Evolutionary conservation across 1,140 invertebrate species (phyloP).

Genomic region (Temnothorax curvispinosus): DNA sequence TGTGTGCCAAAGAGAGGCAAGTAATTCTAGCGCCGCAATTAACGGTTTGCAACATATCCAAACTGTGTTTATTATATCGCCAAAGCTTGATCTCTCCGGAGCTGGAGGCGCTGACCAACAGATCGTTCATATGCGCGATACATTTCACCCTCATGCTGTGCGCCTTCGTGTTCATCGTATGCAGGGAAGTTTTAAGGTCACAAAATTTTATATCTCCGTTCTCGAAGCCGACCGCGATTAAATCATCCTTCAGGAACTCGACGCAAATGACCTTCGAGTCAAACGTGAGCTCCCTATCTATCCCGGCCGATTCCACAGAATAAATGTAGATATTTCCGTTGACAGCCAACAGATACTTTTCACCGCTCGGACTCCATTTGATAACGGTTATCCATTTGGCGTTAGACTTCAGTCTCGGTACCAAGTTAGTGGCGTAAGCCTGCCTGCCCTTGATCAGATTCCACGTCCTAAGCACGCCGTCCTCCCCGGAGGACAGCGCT

Average conservation of each 20-base stretch:
- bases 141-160: conserved; percentile 90
- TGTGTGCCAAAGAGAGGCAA: conserved; percentile 78
- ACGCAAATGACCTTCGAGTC: conserved; percentile 88
- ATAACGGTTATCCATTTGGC: conserved; percentile 86
- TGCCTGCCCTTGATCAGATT: conserved; percentile 96
- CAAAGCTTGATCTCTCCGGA: conserved; percentile 93
- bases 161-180: conserved; percentile 86
- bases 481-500: conserved; percentile 93
- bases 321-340: conserved; percentile 91
- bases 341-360: conserved; percentile 90
- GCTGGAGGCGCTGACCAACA: conserved; percentile 89
- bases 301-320: conserved; percentile 90
- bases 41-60: conserved; percentile 80
- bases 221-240: conserved; percentile 90
- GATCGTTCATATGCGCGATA: conserved; percentile 85
- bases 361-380: conserved; percentile 89
- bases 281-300: conserved; percentile 87
- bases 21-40: conserved; percentile 83
- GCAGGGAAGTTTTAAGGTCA: conserved; percentile 84
- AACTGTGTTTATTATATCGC: conserved; percentile 85
- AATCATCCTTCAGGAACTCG: conserved; percentile 88
- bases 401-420: conserved; percentile 87
- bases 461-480: conserved; percentile 95
- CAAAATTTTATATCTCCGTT: conserved; percentile 89
- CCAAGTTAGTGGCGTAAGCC: conserved; percentile 95